Conservation (phyloP, 2,888 invertebrate genomes). For the Gortyna flavago region DNA sequence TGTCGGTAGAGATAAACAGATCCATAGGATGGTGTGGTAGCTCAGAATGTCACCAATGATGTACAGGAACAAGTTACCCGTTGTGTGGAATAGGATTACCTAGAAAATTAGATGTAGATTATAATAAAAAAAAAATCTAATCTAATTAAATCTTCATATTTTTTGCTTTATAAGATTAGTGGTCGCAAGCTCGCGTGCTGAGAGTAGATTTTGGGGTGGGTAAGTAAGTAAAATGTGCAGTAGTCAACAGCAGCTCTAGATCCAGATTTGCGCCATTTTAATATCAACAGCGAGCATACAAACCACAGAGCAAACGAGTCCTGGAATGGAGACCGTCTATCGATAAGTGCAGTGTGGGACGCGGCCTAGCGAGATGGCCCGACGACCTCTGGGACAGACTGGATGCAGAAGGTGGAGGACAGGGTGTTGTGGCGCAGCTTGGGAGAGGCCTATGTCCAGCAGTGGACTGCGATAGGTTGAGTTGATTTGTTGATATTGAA, state of each 20-base stretch:
- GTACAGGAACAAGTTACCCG: slow-evolving; percentile 87
- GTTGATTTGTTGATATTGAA: background rate
- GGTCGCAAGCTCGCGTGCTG: background rate
- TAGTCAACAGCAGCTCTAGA: background rate
- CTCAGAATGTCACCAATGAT: slow-evolving; percentile 85
- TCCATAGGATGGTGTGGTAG: slow-evolving; percentile 87
- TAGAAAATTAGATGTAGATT: slow-evolving; percentile 61
- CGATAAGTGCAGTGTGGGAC: background rate
- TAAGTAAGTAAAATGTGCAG: background rate
- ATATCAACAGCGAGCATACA: background rate
- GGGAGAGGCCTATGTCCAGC: background rate
- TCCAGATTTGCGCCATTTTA: background rate
- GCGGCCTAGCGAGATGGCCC: background rate
- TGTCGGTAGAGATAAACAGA: slow-evolving; percentile 86
- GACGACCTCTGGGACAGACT: background rate
- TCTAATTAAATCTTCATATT: background rate
- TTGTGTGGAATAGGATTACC: slow-evolving; percentile 84
- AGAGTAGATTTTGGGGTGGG: background rate
- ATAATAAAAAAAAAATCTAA: too few relatives aligned
- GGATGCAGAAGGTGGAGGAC: background rate
- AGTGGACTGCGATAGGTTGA: too few relatives aligned
- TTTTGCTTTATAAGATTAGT: background rate
- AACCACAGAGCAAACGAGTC: background rate
- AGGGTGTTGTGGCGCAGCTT: background rate
- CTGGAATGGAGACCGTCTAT: background rate